Evolutionary conservation across 2,113 vertebrate genomes (phyloP).

Genomic region (Rhipidura dahli): DNA sequence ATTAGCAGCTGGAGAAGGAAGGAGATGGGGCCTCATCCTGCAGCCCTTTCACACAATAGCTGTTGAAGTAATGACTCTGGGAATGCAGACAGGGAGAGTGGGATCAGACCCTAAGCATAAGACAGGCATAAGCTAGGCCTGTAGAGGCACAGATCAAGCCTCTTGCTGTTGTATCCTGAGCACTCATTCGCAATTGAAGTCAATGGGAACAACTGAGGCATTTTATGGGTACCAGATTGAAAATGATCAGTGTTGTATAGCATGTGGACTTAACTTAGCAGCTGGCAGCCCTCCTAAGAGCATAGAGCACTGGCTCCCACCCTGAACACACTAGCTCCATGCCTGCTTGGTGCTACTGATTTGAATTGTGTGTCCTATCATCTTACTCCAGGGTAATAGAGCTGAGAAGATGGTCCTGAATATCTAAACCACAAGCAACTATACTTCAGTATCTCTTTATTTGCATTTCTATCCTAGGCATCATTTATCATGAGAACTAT

Average conservation of each 20-base stretch:
- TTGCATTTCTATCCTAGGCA: constrained; percentile 4
- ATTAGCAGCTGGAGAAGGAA: background rate
- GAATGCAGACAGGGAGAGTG: background rate
- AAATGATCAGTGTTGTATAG: background rate
- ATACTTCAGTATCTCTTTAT: background rate
- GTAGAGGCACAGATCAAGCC: background rate
- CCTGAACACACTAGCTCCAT: background rate
- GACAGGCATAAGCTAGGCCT: background rate
- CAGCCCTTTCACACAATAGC: background rate
- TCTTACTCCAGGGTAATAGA: background rate
- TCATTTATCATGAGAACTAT: background rate
- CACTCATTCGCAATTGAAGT: background rate
- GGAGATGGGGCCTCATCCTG: background rate
- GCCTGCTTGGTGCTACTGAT: background rate
- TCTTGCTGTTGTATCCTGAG: background rate
- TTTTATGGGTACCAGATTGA: background rate
- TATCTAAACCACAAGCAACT: background rate
- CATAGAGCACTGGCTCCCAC: background rate
- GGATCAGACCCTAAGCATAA: background rate
- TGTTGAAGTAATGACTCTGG: background rate
- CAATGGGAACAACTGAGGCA: background rate
- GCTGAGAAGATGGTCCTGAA: background rate
- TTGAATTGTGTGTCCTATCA: background rate
- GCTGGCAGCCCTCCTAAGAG: background rate
- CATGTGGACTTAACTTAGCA: background rate